Base-by-base conservation (phyloP, 1,140 invertebrate species). In the Stegodyphus mimosarum region DNA sequence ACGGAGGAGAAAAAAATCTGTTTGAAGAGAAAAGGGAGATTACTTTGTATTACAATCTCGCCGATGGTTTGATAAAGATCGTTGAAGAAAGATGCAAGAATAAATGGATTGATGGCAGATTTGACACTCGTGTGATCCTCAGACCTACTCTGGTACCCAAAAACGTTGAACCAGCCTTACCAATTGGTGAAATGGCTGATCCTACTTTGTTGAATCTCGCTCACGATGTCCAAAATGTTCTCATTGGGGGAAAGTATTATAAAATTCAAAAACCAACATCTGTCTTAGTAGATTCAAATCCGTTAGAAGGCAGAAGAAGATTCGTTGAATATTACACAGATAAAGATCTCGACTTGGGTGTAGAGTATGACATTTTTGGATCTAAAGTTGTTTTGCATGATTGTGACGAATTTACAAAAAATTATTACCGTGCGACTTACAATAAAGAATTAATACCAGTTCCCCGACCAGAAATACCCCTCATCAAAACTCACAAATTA, bases 381-480 rank as follows among this genome's bases (percentile, higher is more conserved):
- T 64, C 18, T 18, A 50, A 33, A 18, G 60, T 84, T 13, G 48
- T 70, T 11, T 48, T 76, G 33, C 33, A 70, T 52, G 81, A 84
- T 50, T 84, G 81, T 13, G 81, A 84, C 13, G 72, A 84, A 10
- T 84, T 69, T n/a, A 84, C 81, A 11, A 76, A 76, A 15, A 69
- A 76, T 17, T 84, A 75, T 49, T 84, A 76, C 15, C 64, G 17
- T 11, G 7, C n/a, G 4, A 84, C 64, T 11, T 69, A 84, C 18
- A 50, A 70, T 9, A 84, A 60, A 84, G 78, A 80, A 33, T 11
- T 80, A 15, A 63, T 53, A 10, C 53, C 78, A 6, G 33, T 80
- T 15, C 78, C 78, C 33, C 13, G 70, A 63, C 69, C 52, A n/a
- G 70, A 51, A 10, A 53, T 55, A 33, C 50, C 71, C 11, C 13